These are phyloP conservation scores for Macrotis lagotis DNA, from an alignment of 2,113 vertebrate genomes.

Conservation along the genomic window DNA sequence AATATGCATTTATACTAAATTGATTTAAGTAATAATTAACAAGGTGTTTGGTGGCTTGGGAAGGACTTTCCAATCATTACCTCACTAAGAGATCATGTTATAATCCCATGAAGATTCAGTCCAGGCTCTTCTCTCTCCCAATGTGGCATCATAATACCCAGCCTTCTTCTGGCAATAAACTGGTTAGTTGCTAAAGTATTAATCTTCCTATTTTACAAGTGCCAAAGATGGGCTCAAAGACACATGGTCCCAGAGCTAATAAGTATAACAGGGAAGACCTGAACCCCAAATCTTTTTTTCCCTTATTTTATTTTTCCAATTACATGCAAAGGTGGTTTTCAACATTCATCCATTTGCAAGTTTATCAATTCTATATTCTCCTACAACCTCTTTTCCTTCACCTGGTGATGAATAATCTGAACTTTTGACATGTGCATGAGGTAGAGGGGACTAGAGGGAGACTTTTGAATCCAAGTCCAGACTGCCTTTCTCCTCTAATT, in stretches of 20 bases:
- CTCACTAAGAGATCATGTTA: neutral
- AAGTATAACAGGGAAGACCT: neutral
- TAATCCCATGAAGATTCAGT: neutral
- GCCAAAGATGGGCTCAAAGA: neutral
- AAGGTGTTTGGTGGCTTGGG: neutral
- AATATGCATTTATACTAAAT: neutral
- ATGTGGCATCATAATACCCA: neutral
- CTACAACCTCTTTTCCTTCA: too few relatives aligned
- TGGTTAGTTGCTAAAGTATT: neutral
- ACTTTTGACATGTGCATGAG: too few relatives aligned
- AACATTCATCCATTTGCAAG: too few relatives aligned
- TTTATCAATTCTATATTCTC: too few relatives aligned
- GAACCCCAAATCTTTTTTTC: neutral
- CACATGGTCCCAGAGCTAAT: neutral
- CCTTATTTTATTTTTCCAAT: too few relatives aligned
- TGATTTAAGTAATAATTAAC: neutral
- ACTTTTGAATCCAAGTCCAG: neutral
- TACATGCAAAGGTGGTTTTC: too few relatives aligned
- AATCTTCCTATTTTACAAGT: neutral
- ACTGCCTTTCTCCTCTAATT: neutral
- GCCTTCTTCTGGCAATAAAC: neutral
- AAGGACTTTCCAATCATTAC: neutral
- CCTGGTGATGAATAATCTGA: too few relatives aligned
- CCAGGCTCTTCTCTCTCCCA: neutral
- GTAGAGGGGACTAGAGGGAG: neutral